Evolutionary conservation across 2,888 invertebrate species (phyloP).

Genomic region (Tetragonisca angustula): DNA sequence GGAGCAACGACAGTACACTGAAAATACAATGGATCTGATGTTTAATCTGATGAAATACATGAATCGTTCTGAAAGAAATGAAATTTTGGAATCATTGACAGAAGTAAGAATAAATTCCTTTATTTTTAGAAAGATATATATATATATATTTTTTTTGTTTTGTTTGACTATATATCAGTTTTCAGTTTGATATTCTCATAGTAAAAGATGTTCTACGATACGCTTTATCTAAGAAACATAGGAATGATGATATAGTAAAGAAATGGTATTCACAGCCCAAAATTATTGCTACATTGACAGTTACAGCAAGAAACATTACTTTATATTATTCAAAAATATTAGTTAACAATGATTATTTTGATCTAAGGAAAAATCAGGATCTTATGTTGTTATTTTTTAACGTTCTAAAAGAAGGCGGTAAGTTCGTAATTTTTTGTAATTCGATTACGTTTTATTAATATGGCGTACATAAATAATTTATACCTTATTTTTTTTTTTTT

Average conservation of each 20-base stretch:
- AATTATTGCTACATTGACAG: constrained; percentile 83
- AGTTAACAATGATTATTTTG: constrained; percentile 29
- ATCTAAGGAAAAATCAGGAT: constrained; percentile 60
- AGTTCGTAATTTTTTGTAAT: constrained; percentile 36
- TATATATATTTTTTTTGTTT: not conserved
- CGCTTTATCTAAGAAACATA: constrained; percentile 84
- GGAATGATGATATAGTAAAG: constrained; percentile 81
- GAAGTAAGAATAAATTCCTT: no score
- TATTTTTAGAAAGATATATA: not conserved
- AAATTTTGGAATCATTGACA: constrained; percentile 86
- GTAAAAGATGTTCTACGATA: constrained; percentile 73
- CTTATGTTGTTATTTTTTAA: constrained; percentile 77
- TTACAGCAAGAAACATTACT: constrained; percentile 76
- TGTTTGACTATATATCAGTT: constrained; percentile 27
- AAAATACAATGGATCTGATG: no score
- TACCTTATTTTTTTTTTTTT: constrained; percentile 72
- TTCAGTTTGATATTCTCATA: constrained; percentile 71
- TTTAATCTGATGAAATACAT: constrained; percentile 86
- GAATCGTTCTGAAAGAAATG: constrained; percentile 85
- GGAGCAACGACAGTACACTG: constrained; percentile 85
- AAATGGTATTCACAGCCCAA: constrained; percentile 84
- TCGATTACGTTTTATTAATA: not conserved
- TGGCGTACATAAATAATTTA: not conserved
- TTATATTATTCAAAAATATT: not conserved
- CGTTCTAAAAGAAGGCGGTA: constrained; percentile 82